phyloP scores from a whole-genome alignment of 2,888 invertebrate genomes.

The Macropis europaea region DNA sequence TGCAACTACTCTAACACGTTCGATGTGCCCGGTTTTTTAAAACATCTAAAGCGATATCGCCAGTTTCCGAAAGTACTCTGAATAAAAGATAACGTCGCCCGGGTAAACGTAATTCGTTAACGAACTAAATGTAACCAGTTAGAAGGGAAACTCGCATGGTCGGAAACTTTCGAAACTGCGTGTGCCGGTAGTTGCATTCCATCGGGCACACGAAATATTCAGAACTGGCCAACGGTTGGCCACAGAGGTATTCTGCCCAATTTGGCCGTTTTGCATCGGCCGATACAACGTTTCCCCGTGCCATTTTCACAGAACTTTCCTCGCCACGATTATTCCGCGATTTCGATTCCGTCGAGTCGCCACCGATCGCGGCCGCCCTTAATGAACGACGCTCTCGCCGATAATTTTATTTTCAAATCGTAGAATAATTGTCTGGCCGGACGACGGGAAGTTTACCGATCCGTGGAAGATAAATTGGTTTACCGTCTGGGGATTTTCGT shows the following conservation, averaged over 20 bases:
- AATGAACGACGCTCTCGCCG: slow-evolving; percentile 12
- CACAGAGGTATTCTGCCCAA: slow-evolving; percentile 33
- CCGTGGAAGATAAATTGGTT: neutral
- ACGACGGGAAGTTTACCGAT: slow-evolving; percentile 1
- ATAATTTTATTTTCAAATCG: neutral
- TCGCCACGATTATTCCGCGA: slow-evolving; percentile 27
- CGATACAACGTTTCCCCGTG: slow-evolving; percentile 14
- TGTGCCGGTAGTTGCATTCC: slow-evolving; percentile 23
- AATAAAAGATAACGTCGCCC: slow-evolving; percentile 21
- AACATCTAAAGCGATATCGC: neutral
- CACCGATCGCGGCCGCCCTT: slow-evolving; percentile 10
- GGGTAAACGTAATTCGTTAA: slow-evolving; percentile 24
- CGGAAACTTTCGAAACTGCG: slow-evolving; percentile 33
- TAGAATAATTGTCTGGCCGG: neutral
- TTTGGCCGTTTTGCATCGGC: slow-evolving; percentile 22
- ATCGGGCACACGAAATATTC: slow-evolving; percentile 42
- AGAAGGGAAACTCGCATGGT: neutral
- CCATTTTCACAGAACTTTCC: neutral
- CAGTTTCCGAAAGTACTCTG: neutral
- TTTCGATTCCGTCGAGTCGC: slow-evolving; percentile 31
- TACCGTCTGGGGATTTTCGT: neutral
- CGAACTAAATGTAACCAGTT: slow-evolving; percentile 27
- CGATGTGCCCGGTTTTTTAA: neutral
- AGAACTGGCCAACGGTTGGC: slow-evolving; percentile 23
- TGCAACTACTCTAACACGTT: no score